phyloP scores from a whole-genome alignment of 2,113 vertebrate species.

The Pteropus alecto region DNA sequence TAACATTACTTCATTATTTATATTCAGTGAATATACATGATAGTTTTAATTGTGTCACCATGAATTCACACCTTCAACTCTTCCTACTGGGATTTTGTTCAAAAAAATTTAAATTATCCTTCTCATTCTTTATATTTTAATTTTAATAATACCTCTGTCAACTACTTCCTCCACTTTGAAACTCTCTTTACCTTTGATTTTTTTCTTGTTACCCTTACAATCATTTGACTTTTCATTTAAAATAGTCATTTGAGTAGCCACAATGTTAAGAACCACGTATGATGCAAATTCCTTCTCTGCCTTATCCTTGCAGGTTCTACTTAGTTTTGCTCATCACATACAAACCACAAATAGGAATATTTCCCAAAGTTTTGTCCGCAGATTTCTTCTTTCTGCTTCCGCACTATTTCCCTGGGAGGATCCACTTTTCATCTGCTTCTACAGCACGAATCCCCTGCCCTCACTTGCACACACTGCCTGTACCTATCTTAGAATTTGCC shows the following conservation, averaged over 20 bases:
- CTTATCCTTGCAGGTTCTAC: not conserved
- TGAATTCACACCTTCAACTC: not conserved
- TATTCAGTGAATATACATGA: not conserved
- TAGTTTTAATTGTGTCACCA: not conserved
- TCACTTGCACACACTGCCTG: fast-evolving
- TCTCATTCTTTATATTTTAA: not conserved
- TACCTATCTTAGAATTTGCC: not conserved
- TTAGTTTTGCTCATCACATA: not conserved
- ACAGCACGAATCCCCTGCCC: not conserved
- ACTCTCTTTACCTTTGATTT: not conserved
- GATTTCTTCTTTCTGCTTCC: not conserved
- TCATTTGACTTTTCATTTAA: not conserved
- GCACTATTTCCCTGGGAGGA: not conserved
- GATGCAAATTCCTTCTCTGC: not conserved
- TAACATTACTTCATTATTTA: not conserved
- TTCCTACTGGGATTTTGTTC: not conserved
- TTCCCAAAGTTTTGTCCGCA: not conserved
- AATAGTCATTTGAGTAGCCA: not conserved
- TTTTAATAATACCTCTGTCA: not conserved
- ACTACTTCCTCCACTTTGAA: not conserved
- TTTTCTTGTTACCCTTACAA: not conserved
- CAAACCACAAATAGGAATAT: not conserved
- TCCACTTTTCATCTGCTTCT: not conserved
- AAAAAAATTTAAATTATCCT: not conserved
- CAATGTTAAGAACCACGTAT: no score